A percentile compares a stretch with the other conserved stretches of the same genome.
These are phyloP conservation scores for Oreochromis aureus DNA, from an alignment of 2,113 vertebrate species.

Conservation along the genomic window DNA sequence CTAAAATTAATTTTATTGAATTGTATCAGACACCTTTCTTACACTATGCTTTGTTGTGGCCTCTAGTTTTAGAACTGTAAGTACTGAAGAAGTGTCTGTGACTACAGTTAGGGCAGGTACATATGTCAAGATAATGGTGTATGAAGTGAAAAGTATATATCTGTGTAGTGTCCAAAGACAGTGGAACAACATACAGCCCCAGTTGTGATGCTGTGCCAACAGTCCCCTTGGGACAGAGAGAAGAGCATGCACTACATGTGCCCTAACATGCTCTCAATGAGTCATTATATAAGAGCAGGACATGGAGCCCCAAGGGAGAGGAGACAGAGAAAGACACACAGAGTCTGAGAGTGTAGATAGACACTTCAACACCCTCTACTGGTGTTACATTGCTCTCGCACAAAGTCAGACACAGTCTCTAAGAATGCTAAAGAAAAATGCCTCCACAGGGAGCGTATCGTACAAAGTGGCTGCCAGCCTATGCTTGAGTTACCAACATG, in stretches of 20 bases:
- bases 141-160: background rate
- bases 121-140: background rate
- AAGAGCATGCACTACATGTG: background rate
- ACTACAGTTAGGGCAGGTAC: background rate
- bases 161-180: background rate
- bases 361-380: background rate
- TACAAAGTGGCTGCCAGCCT: background rate
- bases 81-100: background rate
- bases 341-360: background rate
- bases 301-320: background rate
- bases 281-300: background rate
- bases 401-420: background rate
- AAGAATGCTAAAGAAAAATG: background rate
- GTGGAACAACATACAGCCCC: background rate
- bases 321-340: no score
- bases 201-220: background rate
- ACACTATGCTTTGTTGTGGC: background rate
- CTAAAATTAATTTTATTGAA: background rate
- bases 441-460: background rate
- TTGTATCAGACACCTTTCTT: background rate
- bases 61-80: background rate
- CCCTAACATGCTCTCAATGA: background rate
- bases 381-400: background rate
- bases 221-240: background rate
- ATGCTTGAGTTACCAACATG: background rate